Evolutionary conservation across 2,797 vertebrate genomes (phyloP).

Genomic region (Falco biarmicus): DNA sequence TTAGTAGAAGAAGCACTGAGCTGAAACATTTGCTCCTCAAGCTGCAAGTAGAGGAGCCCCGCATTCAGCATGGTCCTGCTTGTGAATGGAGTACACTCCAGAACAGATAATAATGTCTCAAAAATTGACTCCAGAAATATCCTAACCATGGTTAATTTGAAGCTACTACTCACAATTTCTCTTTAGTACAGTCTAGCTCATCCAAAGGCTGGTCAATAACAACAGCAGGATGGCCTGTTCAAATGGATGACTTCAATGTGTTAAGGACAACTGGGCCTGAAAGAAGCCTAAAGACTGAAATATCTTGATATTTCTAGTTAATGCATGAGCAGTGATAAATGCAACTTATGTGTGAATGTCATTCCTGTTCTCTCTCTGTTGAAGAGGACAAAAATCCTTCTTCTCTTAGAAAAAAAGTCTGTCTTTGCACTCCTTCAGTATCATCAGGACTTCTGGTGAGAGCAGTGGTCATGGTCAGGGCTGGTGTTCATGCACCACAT

Average conservation of each 20-base stretch:
- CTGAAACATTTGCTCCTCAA: neutral
- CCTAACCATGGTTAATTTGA: neutral
- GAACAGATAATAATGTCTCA: neutral
- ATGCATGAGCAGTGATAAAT: neutral
- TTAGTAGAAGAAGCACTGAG: neutral
- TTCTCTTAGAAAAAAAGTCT: neutral
- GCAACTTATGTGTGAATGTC: neutral
- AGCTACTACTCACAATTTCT: neutral
- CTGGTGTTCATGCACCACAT: neutral
- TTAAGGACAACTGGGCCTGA: neutral
- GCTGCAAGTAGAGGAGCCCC: neutral
- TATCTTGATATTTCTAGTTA: neutral
- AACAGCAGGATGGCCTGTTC: neutral
- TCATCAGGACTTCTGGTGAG: neutral
- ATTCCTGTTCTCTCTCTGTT: neutral
- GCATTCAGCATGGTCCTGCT: fast-evolving
- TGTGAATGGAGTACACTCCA: neutral
- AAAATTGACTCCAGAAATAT: neutral
- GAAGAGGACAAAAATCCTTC: neutral
- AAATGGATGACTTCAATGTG: neutral
- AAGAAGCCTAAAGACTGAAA: neutral
- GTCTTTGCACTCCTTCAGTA: neutral
- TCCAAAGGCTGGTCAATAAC: neutral
- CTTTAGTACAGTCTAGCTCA: neutral
- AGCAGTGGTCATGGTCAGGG: neutral